Conservation (phyloP, 2,113 vertebrate genomes). For the Burhinus bistriatus region DNA sequence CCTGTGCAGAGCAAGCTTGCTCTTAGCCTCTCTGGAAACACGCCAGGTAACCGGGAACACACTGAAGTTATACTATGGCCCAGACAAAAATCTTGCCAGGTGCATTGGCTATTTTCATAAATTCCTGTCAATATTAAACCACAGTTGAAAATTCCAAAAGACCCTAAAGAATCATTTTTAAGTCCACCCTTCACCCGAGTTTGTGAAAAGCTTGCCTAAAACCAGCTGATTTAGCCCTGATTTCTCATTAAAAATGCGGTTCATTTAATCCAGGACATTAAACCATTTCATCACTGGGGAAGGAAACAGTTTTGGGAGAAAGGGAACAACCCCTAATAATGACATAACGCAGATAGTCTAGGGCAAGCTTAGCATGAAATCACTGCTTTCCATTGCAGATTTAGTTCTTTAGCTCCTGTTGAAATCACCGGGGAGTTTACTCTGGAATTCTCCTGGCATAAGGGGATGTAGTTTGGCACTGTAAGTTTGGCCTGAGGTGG, state of each 20-base stretch:
- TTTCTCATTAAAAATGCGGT: neutral
- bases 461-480: neutral
- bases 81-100: neutral
- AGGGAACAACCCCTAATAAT: neutral
- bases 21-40: neutral
- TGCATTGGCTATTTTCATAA: neutral
- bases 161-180: neutral
- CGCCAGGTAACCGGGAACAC: rapidly evolving
- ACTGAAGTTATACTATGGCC: neutral
- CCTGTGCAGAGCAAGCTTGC: neutral
- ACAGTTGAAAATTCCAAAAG: neutral
- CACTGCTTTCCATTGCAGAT: neutral
- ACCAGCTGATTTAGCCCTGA: neutral
- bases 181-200: neutral
- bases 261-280: neutral
- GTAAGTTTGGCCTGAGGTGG: neutral
- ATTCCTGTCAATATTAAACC: neutral
- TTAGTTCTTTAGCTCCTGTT: neutral
- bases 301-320: neutral
- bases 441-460: neutral
- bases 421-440: neutral
- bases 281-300: neutral
- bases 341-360: neutral
- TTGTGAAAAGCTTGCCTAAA: neutral
- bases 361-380: neutral